Evolutionary conservation across 92 coral and sea anemone species (phyloP), one percentile per base, ranked within the genome.

Genomic region (Galaxea fascicularis): DNA sequence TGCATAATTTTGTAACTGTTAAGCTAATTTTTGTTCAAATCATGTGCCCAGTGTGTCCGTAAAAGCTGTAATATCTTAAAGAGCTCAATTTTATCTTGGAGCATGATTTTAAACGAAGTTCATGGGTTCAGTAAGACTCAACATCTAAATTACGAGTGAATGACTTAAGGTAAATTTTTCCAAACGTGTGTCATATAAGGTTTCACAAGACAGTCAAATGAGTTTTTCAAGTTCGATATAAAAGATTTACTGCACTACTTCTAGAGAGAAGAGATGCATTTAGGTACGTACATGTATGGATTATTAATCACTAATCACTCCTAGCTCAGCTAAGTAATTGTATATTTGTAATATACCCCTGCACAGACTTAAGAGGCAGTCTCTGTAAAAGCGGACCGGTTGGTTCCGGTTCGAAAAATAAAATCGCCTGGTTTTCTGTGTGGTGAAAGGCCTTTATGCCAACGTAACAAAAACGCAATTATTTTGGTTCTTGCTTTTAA

Each of bases 261-360:
- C 26, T 58, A 58, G 65, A 58, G 65, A 58, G 4, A 58, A 58
- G 65, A 58, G 26, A 58, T 58, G 25, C 65, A 58, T 58, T 22
- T 58, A 58, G 65, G 22, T 58, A 58, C 62, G 62, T 56, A 56
- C 65, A 58, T 58, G 65, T 58, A 20, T 58, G 65, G 65, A 58
- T 58, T 58, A 58, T 58, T 58, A 58, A 58, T 58, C 65, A 58
- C 65, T 58, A n/a, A n/a, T n/a, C n/a, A n/a, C n/a, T n/a, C 65
- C 65, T 20, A 58, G 65, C 65, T 21, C 65, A 58, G 65, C 65
- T 58, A 58, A 58, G 65, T 58, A 17, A 17, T 10, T 58, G 0
- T 58, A 58, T 58, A 20, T 58, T 58, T 58, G 65, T 58, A 58
- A 58, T 58, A 9, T 58, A 58, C 25, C 26, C 65, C 65, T 58